These are phyloP conservation scores for Drosophila asahinai DNA, from an alignment of 1,140 invertebrate species.

Conservation along the genomic window DNA sequence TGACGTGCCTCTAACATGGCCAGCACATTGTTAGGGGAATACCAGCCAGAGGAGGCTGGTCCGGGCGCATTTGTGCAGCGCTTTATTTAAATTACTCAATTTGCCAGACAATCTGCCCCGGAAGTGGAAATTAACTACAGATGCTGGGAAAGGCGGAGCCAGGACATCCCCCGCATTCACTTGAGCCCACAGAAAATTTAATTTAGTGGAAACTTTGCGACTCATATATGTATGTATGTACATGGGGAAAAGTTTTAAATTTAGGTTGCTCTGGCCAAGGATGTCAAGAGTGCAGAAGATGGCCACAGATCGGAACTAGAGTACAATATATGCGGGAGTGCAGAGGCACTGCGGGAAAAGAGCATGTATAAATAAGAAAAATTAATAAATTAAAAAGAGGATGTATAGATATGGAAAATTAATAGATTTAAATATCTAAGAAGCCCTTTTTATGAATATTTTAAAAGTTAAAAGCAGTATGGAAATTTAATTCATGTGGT, in stretches of 20 bases:
- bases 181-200: constrained; percentile 42
- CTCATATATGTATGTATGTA: not conserved
- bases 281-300: constrained; percentile 31
- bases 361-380: not conserved
- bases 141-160: constrained; percentile 17
- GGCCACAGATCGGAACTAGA: constrained; percentile 26
- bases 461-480: too few species aligned
- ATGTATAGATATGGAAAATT: too few species aligned
- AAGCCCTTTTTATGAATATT: too few species aligned
- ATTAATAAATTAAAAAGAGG: too few species aligned
- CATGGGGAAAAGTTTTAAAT: constrained; percentile 47
- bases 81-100: constrained; percentile 76
- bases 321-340: constrained; percentile 20
- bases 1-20: constrained; percentile 44
- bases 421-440: not conserved
- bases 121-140: constrained; percentile 64
- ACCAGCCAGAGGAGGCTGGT: constrained; percentile 17
- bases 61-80: constrained; percentile 49
- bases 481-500: too few species aligned
- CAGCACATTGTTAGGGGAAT: constrained; percentile 44
- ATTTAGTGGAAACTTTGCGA: constrained; percentile 51
- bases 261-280: constrained; percentile 30
- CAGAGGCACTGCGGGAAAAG: not conserved
- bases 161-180: not conserved
- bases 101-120: constrained; percentile 56